phyloP scores from a whole-genome alignment of 2,113 vertebrate genomes.

The Syngnathus floridae region DNA sequence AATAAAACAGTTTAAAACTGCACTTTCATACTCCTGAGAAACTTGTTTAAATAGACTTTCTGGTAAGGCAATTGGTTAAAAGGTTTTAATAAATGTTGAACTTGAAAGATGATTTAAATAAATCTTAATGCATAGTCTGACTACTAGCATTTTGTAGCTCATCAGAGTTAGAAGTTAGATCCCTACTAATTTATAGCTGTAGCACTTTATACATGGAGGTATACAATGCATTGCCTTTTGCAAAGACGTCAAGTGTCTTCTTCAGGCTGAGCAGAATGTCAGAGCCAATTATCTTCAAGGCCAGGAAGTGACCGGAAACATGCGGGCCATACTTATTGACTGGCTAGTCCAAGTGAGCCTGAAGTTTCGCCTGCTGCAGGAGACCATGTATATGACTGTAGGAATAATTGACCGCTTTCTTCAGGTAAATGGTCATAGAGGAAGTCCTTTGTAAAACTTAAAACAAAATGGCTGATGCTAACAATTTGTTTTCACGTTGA shows the following conservation, averaged over 20 bases:
- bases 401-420: constrained; percentile 80
- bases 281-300: constrained; percentile 70
- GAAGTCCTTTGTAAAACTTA: not conserved
- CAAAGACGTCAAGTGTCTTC: not conserved
- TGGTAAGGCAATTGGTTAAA: no score
- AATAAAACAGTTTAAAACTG: no score
- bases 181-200: no score
- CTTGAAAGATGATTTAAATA: no score
- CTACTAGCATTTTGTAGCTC: no score
- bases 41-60: no score
- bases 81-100: no score
- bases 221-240: not conserved
- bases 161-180: no score
- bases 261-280: constrained; percentile 71
- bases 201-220: no score
- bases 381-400: constrained; percentile 85
- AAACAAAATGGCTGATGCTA: not conserved
- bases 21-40: no score
- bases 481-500: accelerated
- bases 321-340: constrained; percentile 81
- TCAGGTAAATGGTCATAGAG: constrained; percentile 67
- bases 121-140: no score
- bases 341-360: constrained; percentile 83
- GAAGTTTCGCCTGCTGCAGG: constrained; percentile 77
- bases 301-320: constrained; percentile 75